Evolutionary conservation across 2,888 invertebrate genomes (phyloP), one percentile per base, ranked within the genome.

Genomic region (Drosophila neutralis): DNA sequence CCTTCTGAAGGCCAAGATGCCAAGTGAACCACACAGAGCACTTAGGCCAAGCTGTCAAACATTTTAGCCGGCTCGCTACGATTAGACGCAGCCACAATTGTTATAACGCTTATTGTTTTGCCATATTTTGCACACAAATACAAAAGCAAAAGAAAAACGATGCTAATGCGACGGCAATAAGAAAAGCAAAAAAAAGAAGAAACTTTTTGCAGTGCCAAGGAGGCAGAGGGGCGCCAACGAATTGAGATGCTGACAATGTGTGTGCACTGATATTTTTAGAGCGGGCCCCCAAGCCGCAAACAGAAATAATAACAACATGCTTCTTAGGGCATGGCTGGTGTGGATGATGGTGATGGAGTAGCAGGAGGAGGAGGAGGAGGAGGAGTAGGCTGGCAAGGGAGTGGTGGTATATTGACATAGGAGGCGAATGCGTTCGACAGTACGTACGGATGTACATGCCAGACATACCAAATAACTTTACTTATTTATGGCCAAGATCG

Each of bases 201-300:
- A 52, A 51, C 40, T 51, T 48, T 59, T 48, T 48, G 31, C 24
- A 5, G 36, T 10, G n/a, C 15, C 45, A 45, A 45, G 2, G 24
- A 8, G 45, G 45, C 24, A 15, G 10, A n/a, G 24, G 31, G 31
- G 31, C 49, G 54, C 45, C 58, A 63, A 36, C 69, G 64, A 83
- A 86, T 88, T 82, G 83, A 83, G 86, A 88, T 88, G 87, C 89
- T 86, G 87, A 78, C 87, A 88, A 79, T 87, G 86, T 87, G 72
- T 76, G 74, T 78, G 78, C 75, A 69, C 69, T 77, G 88, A 86
- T 80, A 82, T 84, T 73, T 69, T 73, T 42, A 31, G 59, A 54
- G 40, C 36, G 58, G n/a, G 11, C 11, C 62, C 62, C 45, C 51
- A 45, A 48, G 57, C 33, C 49, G 63, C 33, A 69, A 63, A 69